These are phyloP conservation scores for Tribolium madens DNA, from an alignment of 1,140 invertebrate genomes.

Conservation along the genomic window DNA sequence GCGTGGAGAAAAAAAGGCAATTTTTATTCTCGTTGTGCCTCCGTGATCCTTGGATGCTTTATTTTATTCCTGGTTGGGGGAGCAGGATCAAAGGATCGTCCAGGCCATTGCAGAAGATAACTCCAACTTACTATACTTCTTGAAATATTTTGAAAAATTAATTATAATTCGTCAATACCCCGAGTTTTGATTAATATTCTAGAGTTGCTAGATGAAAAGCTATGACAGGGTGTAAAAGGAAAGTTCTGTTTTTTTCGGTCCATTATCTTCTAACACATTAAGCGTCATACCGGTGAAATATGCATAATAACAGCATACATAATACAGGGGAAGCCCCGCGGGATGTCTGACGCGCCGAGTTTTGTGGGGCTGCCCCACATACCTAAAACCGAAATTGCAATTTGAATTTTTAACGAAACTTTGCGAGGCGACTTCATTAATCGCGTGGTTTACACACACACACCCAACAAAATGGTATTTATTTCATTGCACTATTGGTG, in stretches of 20 bases:
- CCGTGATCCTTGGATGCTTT: conserved; percentile 51
- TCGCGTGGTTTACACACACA: conserved; percentile 17
- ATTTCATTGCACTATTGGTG: conserved; percentile 27
- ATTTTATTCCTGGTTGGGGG: conserved; percentile 51
- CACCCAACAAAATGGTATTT: conserved; percentile 24
- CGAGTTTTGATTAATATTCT: conserved; percentile 1
- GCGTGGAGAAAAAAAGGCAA: conserved; percentile 55
- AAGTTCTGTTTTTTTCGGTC: conserved; percentile 57
- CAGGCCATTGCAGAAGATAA: conserved; percentile 49
- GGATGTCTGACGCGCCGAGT: conserved; percentile 32
- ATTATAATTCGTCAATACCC: not conserved
- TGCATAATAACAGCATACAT: conserved; percentile 61
- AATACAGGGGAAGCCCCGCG: conserved; percentile 52
- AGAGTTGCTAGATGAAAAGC: conserved; percentile 46
- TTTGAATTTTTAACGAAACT: conserved; percentile 44
- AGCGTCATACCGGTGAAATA: conserved; percentile 59
- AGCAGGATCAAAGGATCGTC: conserved; percentile 52
- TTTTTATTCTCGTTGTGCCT: conserved; percentile 56
- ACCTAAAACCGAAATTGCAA: conserved; percentile 44
- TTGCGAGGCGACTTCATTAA: not conserved
- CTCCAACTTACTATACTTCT: conserved; percentile 37
- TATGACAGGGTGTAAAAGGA: conserved; percentile 53
- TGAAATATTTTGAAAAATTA: conserved; percentile 24
- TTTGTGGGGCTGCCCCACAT: conserved; percentile 14
- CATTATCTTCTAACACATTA: conserved; percentile 60